Base-by-base conservation (phyloP, 2,888 invertebrate genomes). In the Coecobrya sp. region DNA sequence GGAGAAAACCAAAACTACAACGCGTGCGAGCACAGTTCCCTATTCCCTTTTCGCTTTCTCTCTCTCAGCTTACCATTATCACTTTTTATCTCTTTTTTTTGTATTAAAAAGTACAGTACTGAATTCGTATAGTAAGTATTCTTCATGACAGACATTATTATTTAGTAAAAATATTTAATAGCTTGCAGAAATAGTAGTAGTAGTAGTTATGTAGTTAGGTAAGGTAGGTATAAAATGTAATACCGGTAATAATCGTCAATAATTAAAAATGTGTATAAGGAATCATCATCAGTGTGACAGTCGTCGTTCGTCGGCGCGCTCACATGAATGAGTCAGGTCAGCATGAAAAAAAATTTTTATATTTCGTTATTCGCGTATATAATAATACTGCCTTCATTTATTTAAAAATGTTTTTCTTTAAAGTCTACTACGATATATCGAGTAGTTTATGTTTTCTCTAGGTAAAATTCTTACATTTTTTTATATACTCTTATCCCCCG, bases 361-460 rank as follows among this genome's bases (percentile, higher is more conserved):
- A n/a, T 79, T 79, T 45, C 49, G 79, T 52, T 55, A 81, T 55
- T n/a, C 55, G 52, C n/a, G 27, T n/a, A 68, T 8, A 19, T 59
- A 16, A n/a, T 81, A 81, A 81, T 81, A 81, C 81, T 81, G 81
- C 30, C 81, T 81, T 55, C n/a, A 59, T 30, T 79, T 52, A 52
- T 52, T 59, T n/a, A n/a, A n/a, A n/a, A n/a, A 36, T 30, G 19
- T 55, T 52, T n/a, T 76, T 22, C 10, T 73, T 25, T 30, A 27
- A 45, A 73, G 22, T 42, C 19, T 73, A 4, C 73, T 19, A 59
- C 11, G 19, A 8, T 1, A 49, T 49, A 49, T 36, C 36, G 7
- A 36, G 7, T 59, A 59, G 13, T 19, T 1, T 49, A 13, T 10
- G 10, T 49, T 49, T 49, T 19, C 5, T 59, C 11, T 59, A 59